Conservation (phyloP, 2,888 invertebrate species). For the Zygaena filipendulae region DNA sequence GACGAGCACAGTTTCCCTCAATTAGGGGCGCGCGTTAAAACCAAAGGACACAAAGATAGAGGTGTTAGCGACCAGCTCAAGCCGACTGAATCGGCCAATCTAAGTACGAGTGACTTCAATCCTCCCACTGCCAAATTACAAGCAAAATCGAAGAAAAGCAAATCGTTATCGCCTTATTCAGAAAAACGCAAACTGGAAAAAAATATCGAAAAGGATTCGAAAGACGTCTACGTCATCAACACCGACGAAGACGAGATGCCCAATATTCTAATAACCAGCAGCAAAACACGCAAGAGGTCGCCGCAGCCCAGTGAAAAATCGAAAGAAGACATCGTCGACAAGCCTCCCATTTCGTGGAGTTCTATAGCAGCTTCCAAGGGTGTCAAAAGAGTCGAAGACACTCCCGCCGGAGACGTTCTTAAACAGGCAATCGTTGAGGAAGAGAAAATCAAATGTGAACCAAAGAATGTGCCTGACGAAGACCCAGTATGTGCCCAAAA, state of each 20-base stretch:
- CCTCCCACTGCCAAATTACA: conserved; percentile 25
- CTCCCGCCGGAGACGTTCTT: too few relatives aligned
- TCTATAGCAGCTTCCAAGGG: conserved; percentile 54
- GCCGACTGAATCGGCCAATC: background rate
- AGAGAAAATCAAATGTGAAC: conserved; percentile 11
- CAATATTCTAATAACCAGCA: conserved; percentile 53
- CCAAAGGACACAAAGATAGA: background rate
- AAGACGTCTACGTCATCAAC: conserved; percentile 56
- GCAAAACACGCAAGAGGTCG: conserved; percentile 41
- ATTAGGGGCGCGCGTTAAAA: background rate
- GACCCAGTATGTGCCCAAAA: too few relatives aligned
- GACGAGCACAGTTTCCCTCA: background rate
- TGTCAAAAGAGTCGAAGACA: conserved; percentile 26
- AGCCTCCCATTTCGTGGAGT: conserved; percentile 63
- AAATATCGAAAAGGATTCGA: conserved; percentile 30
- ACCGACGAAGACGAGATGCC: conserved; percentile 55
- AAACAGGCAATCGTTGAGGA: too few relatives aligned
- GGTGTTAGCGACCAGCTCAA: background rate
- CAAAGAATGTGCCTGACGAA: too few relatives aligned
- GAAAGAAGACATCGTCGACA: conserved; percentile 26
- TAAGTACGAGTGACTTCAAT: conserved; percentile 18
- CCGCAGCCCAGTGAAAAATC: conserved; percentile 30
- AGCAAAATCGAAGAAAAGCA: conserved; percentile 36
- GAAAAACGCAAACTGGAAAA: conserved; percentile 36
- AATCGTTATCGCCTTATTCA: conserved; percentile 37